Percentiles rank a stretch among this genome's conserved stretches.
phyloP scores from a whole-genome alignment of 2,797 vertebrate species.

The Protosalanx chinensis region DNA sequence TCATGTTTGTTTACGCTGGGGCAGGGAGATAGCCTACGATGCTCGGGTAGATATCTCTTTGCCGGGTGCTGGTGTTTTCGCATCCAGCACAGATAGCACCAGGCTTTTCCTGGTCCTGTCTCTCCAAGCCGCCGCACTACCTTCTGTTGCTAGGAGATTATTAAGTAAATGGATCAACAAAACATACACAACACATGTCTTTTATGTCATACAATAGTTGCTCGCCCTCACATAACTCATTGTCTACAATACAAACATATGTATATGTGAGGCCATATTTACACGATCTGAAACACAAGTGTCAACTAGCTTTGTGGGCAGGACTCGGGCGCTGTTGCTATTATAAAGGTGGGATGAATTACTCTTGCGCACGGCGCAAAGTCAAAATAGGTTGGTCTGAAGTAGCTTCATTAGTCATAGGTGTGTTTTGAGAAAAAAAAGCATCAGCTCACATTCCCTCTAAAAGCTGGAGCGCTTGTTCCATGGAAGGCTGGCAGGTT shows the following conservation, averaged over 20 bases:
- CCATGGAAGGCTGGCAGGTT: too few relatives aligned
- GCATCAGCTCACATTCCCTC: too few relatives aligned
- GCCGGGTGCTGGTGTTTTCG: slow-evolving; percentile 27
- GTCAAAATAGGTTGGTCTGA: too few relatives aligned
- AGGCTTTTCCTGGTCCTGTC: slow-evolving; percentile 27
- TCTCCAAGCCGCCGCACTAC: slow-evolving; percentile 3
- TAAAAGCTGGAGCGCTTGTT: too few relatives aligned
- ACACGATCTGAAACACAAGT: too few relatives aligned
- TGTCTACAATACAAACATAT: not conserved
- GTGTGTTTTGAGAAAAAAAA: too few relatives aligned
- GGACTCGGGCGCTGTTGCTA: too few relatives aligned
- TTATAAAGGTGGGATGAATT: too few relatives aligned
- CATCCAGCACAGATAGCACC: slow-evolving; percentile 37
- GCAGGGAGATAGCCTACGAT: slow-evolving; percentile 53
- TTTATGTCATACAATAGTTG: not conserved
- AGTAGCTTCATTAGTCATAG: too few relatives aligned
- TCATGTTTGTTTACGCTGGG: slow-evolving; percentile 62
- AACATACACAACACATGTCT: not conserved
- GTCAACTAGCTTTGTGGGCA: too few relatives aligned
- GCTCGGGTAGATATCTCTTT: slow-evolving; percentile 55
- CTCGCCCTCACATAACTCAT: not conserved
- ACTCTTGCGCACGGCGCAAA: too few relatives aligned
- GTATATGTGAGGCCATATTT: too few relatives aligned
- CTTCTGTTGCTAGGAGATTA: not conserved
- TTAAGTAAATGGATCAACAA: not conserved